Base-by-base conservation (phyloP, 92 coral and sea anemone species). In the Hydrozoanthus gracilis region DNA sequence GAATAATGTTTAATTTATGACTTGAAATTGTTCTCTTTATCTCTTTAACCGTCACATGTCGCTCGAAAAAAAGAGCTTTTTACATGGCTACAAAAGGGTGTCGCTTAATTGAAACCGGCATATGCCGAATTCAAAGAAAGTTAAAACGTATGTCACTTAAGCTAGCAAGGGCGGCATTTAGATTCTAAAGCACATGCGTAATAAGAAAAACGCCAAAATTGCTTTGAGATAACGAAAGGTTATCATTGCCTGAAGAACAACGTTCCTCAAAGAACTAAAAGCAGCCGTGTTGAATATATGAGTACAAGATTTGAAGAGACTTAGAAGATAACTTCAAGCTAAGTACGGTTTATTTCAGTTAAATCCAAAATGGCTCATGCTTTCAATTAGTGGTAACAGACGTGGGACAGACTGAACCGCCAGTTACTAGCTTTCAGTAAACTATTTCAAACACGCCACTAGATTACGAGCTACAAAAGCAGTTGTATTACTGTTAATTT, bases 1-100 rank as follows among this genome's bases (percentile, higher is more conserved):
- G 85, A 49, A 74, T 80, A 62, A 64, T 80, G 85, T 80, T 64
- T 80, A 80, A 80, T 80, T 65, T 80, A 80, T 80, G 73, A 47
- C 51, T 65, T 65, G 3, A 48, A 64, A 65, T 35, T 80, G 52
- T 65, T 80, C 75, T 65, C 52, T 80, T 35, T 68, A 80, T 80
- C 61, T 80, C 48, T 65, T 47, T 51, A 17, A 39, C 51, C 35
- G 27, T 46, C 83, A 56, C 60, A 65, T 27, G 75, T 18, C 52
- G 60, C 61, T 45, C 39, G 46, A 14, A n/a, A 79, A 62, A 47
- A 49, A 46, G 73, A 68, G 73, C 46, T 64, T 65, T 80, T 66
- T 80, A 8, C 47, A 17, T 50, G 15, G 73, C 11, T 65, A 39
- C n/a, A 64, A 11, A 47, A 50, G 27, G 20, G 17, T 17, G 8